Base-by-base conservation (phyloP, 2,797 vertebrate species). In the Hyperoplus immaculatus region DNA sequence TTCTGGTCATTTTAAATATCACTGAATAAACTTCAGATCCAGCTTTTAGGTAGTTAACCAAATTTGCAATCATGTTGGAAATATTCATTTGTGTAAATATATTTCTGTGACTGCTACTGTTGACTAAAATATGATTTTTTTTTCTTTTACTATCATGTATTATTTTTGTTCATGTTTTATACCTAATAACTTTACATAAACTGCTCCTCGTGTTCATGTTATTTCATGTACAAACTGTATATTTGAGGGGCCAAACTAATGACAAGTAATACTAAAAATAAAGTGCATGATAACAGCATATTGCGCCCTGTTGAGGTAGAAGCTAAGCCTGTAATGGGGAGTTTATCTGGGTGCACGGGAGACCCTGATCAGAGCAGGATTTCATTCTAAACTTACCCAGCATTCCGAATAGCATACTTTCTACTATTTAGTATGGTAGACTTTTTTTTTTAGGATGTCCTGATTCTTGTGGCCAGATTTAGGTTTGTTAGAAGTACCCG, bases 1-100 rank as follows among this genome's bases (percentile, higher is more conserved):
- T 73, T 70, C 38, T 66, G 68, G 49, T 61, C 56, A 41, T 65
- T 62, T 72, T 65, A 61, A 59, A 81, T 71, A 68, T 66, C 67
- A 61, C 47, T 72, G 41, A 69, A 72, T 13, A 64, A 42, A 63
- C 18, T 77, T 66, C 38, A 62, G 29, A 71, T 62, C 59, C 5
- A 49, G 5, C 57, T 82, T 67, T 87, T 63, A 39, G 18, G 21
- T 85, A 69, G 78, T 78, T 51, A 77, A 83, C 54, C 51, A 56
- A 15, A 50, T 29, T 51, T 72, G 1, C 55, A 39, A 69, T 49
- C 61, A 6, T 69, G 36, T 57, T 41, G 2, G 0, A 62, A 67
- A 41, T 65, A 54, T 42, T 41, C 47, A 62, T 5, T 0, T 43
- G 18, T 88, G 62, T 83, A 75, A 56, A 77, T 83, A 72, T 71